phyloP scores from a whole-genome alignment of 2,888 invertebrate species.

The Drosophila trichaetosa region DNA sequence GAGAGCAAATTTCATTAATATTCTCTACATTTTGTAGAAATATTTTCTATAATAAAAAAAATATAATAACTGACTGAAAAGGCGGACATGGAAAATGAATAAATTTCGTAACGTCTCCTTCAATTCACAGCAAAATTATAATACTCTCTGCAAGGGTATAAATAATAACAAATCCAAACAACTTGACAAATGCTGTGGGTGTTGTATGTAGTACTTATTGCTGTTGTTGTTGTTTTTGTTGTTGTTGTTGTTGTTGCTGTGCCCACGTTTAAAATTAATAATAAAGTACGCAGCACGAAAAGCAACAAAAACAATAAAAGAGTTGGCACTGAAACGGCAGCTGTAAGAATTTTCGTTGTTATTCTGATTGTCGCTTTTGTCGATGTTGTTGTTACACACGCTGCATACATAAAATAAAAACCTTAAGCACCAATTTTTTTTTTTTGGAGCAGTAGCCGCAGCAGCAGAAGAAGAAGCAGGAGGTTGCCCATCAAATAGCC shows the following conservation, averaged over 20 bases:
- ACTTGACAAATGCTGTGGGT: conserved; percentile 73
- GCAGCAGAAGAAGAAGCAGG: conserved; percentile 2
- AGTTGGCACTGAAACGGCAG: conserved; percentile 59
- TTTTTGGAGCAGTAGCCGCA: conserved; percentile 36
- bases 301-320: conserved; percentile 36
- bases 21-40: not conserved
- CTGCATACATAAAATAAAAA: conserved; percentile 38
- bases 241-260: conserved; percentile 38
- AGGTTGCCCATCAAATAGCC: conserved; percentile 70
- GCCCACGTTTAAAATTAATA: conserved; percentile 75
- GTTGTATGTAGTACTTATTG: conserved; percentile 56
- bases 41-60: not conserved
- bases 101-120: not conserved
- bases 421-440: conserved; percentile 44
- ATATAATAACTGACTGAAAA: not conserved
- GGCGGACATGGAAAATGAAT: not conserved
- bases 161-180: conserved; percentile 50
- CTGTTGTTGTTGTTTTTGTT: conserved; percentile 27
- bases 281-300: conserved; percentile 64
- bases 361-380: conserved; percentile 28
- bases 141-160: not conserved
- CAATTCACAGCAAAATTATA: not conserved
- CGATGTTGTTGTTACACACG: conserved; percentile 23
- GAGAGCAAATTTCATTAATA: not conserved
- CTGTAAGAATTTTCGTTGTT: conserved; percentile 58